A percentile compares a stretch with the other conserved stretches of the same genome.
phyloP scores from a whole-genome alignment of 2,888 invertebrate species.

The Saturnia japonica region DNA sequence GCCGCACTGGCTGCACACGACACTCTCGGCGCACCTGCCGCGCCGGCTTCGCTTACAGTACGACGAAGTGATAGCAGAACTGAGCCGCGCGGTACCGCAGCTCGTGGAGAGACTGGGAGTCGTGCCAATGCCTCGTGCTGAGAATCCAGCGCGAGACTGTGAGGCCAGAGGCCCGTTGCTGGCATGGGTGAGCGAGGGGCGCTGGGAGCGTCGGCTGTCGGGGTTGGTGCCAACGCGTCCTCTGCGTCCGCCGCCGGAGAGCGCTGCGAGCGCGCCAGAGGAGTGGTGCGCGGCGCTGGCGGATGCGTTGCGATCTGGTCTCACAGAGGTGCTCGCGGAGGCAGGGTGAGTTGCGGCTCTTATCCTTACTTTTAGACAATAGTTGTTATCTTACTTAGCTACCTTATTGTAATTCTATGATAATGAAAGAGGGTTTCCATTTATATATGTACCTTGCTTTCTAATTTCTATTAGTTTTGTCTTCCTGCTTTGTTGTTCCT shows the following conservation, averaged over 20 bases:
- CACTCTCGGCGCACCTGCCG: slow-evolving; percentile 44
- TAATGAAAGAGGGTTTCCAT: too few species aligned
- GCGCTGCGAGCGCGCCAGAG: slow-evolving; percentile 40
- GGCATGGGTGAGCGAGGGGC: slow-evolving; percentile 46
- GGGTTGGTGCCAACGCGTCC: slow-evolving; percentile 47
- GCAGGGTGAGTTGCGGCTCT: slow-evolving; percentile 35
- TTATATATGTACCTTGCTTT: too few species aligned
- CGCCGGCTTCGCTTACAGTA: slow-evolving; percentile 42
- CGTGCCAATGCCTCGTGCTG: background rate
- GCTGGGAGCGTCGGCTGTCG: slow-evolving; percentile 49
- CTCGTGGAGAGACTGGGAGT: slow-evolving; percentile 45
- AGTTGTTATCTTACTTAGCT: too few species aligned
- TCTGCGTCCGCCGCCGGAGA: slow-evolving; percentile 42
- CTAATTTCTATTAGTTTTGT: too few species aligned
- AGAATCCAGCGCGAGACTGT: slow-evolving; percentile 31
- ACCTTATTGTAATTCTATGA: too few species aligned
- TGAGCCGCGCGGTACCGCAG: slow-evolving; percentile 49
- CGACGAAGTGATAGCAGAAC: slow-evolving; percentile 44
- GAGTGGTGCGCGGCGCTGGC: slow-evolving; percentile 53
- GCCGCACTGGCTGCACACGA: slow-evolving; percentile 51
- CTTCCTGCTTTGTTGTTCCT: too few species aligned
- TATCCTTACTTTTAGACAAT: too few species aligned
- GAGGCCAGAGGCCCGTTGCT: slow-evolving; percentile 43
- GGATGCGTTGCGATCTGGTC: slow-evolving; percentile 47
- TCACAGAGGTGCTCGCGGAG: slow-evolving; percentile 51